Evolutionary conservation across 2,888 invertebrate species (phyloP).

Genomic region (Calephelis perditalis): DNA sequence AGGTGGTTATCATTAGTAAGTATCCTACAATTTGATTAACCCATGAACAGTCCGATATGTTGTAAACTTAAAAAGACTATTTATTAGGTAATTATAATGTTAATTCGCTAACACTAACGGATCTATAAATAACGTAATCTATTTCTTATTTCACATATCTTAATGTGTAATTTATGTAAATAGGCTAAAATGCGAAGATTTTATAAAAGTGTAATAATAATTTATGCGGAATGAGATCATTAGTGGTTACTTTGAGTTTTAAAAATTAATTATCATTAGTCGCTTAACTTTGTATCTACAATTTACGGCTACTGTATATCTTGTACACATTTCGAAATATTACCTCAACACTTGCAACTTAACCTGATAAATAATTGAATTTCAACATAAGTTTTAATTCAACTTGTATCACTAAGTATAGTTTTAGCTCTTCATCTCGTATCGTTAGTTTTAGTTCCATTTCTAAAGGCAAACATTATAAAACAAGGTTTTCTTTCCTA

Average conservation of each 20-base stretch:
- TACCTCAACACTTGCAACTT: too few relatives aligned
- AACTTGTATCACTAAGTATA: too few relatives aligned
- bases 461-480: too few relatives aligned
- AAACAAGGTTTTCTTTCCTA: too few relatives aligned
- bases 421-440: too few relatives aligned
- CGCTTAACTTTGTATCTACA: too few relatives aligned
- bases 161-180: conserved; percentile 10
- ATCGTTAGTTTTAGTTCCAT: too few relatives aligned
- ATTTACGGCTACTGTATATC: too few relatives aligned
- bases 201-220: conserved; percentile 7
- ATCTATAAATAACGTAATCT: conserved; percentile 6
- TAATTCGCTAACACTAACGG: conserved; percentile 10
- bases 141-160: conserved; percentile 4
- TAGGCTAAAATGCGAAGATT: conserved; percentile 5
- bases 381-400: too few relatives aligned
- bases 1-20: neutral
- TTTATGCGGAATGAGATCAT: neutral
- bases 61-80: conserved; percentile 11
- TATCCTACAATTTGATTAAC: neutral
- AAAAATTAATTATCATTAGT: neutral
- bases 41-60: neutral
- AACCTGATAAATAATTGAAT: too few relatives aligned
- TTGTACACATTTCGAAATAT: too few relatives aligned
- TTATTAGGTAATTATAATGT: conserved; percentile 14
- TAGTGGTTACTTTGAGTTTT: neutral